Base-by-base conservation (phyloP, 2,888 invertebrate species). In the Tiphia femorata region DNA sequence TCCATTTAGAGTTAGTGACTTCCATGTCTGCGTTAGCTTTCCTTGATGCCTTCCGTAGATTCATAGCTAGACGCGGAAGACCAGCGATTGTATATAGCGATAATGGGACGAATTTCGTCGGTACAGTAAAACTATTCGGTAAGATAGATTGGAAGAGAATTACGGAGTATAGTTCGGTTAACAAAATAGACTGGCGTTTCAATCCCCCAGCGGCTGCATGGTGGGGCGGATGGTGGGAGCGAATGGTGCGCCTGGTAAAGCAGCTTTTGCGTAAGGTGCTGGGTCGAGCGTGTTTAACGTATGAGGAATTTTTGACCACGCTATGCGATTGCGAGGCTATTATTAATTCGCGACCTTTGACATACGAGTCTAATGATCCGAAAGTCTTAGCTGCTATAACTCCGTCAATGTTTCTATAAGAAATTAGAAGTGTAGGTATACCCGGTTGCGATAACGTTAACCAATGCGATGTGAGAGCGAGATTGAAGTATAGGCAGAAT, bases 51-150 rank as follows among this genome's bases (percentile, higher is more conserved):
- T 51, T 84, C 6, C 48, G 75, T 25, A 51, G 80, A 40, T 83
- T 84, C 48, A 63, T 79, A 12, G 66, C 74, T 1, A 51, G 79
- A 30, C 54, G 77, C 19, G 78, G 83, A 4, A 53, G 73, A 23
- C 77, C 77, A 1, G 50, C 48, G 1, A 62, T 58, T 6, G 73
- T 82, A 5, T 79, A 68, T 44, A 68, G 68, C n/a, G 83, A 85
- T 55, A 83, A 84, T 54, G 82, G 79, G 0, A 76, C 76, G 0
- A 81, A 81, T 54, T 84, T 84, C 57, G 51, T 68, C 0, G 74
- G 80, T 1, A 6, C 59, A 68, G 61, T 61, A 1, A 78, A 78
- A 48, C 27, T 49, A 0, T 56, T 76, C 47, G 25, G 27, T n/a
- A 33, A 21, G 16, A 20, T 78, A 20, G 53, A 79, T 25, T 72